These are phyloP conservation scores for Aurelia coerulea DNA, from an alignment of 30 jellyfish, hydroid and myxozoan species.

Conservation along the genomic window DNA sequence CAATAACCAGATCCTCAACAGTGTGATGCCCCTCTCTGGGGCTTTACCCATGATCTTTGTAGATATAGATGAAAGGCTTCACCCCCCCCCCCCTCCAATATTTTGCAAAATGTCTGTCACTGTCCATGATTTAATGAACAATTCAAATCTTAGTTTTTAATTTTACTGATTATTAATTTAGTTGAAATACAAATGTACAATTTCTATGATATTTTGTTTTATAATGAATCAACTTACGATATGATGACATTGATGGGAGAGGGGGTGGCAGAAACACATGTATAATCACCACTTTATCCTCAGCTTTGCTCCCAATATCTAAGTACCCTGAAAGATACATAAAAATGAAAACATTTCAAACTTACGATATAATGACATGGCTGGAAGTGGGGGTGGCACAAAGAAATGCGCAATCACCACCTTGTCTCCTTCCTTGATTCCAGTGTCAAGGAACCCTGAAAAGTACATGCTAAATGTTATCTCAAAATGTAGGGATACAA, in stretches of 20 bases:
- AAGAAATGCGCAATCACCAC: constrained; percentile 39
- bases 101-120: no score
- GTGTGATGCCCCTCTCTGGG: no score
- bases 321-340: not conserved
- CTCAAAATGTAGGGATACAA: no score
- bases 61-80: no score
- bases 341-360: constrained; percentile 1
- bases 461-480: not conserved
- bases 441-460: constrained; percentile 58
- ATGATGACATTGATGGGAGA: not conserved
- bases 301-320: constrained; percentile 6
- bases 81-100: no score
- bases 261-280: constrained; percentile 1
- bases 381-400: constrained; percentile 83
- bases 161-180: no score
- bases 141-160: no score
- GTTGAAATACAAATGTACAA: no score
- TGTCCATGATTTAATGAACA: no score
- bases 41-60: no score
- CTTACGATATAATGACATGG: constrained; percentile 74
- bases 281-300: not conserved
- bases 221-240: constrained; percentile 1
- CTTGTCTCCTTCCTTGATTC: constrained; percentile 55
- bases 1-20: no score
- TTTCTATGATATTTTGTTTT: not conserved